Conservation (phyloP, 2,797 vertebrate species). For the Cheirogaleus major region DNA sequence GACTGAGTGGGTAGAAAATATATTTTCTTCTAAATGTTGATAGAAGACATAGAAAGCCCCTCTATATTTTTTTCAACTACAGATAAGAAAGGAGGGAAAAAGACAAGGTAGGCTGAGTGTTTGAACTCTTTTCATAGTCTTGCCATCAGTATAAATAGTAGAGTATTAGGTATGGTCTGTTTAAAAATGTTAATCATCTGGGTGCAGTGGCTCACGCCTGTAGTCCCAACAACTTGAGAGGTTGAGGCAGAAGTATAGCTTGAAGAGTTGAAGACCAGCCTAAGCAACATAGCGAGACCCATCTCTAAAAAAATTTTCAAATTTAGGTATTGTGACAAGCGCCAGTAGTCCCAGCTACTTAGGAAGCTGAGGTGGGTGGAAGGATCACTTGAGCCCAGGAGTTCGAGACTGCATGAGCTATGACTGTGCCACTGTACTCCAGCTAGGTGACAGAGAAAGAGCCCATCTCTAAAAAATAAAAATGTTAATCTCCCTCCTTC, state of each 20-base stretch:
- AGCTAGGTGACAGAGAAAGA: neutral
- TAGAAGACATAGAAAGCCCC: neutral
- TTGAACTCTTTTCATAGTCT: slow-evolving; percentile 10
- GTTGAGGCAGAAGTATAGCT: neutral
- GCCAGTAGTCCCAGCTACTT: neutral
- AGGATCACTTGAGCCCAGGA: neutral
- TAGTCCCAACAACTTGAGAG: neutral
- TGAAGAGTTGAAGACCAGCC: neutral
- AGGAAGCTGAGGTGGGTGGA: neutral
- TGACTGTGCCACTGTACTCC: neutral
- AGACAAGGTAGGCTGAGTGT: neutral
- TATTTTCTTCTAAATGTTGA: slow-evolving; percentile 51
- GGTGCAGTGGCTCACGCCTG: neutral
- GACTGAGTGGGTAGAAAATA: neutral
- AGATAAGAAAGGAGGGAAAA: neutral
- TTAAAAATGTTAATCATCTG: slow-evolving; percentile 13
- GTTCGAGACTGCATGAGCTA: neutral
- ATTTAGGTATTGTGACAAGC: neutral
- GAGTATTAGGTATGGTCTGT: neutral
- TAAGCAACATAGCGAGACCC: neutral
- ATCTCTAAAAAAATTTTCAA: neutral
- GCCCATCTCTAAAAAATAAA: neutral
- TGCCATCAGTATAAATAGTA: neutral
- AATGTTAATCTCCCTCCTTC: neutral
- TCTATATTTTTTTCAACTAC: slow-evolving; percentile 43